Evolutionary conservation across 1,140 invertebrate genomes (phyloP), one percentile per base, ranked within the genome.

Genomic region (Drosophila neocordata): DNA sequence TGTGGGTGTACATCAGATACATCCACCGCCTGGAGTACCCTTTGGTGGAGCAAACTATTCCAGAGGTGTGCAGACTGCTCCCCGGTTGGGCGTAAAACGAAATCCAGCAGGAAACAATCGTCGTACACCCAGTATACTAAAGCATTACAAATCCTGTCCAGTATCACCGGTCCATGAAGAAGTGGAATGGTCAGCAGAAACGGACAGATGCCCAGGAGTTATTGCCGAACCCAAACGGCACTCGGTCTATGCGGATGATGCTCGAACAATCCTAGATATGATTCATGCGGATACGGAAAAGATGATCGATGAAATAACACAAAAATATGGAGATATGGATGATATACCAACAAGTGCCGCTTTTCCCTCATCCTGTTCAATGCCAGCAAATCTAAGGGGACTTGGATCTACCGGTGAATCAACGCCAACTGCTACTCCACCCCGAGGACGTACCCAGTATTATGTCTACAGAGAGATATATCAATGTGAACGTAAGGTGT

Each of bases 111-210:
- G 89, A 0, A 91, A 91, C n/a, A 84, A 77, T 56, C 69, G 89
- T 3, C 93, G 92, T 44, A 92, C 92, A n/a, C 92, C 93, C 6
- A 94, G 93, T 77, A 94, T 94, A 44, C 93, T 95, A 61, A 95
- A 95, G 69, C 93, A 95, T 87, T 94, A 95, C 68, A 95, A 95
- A 76, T 95, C 94, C 5, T 93, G 94, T 75, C 94, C 94, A 0
- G 94, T 95, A 0, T 95, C 94, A 2, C 94, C 94, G 0, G 94
- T 95, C 0, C 94, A 93, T 27, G 94, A 95, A 78, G 94, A 95
- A 77, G 93, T 94, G 20, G 94, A 94, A 78, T 94, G 94, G 93
- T 94, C 90, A 0, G 75, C 69, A 1, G 80, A 89, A 11, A 64
- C 73, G 58, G 81, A 81, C 4, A 69, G 75, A 5, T 74, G 73